Base-by-base conservation (phyloP, 2,113 vertebrate species). In the Peucedramus taeniatus region DNA sequence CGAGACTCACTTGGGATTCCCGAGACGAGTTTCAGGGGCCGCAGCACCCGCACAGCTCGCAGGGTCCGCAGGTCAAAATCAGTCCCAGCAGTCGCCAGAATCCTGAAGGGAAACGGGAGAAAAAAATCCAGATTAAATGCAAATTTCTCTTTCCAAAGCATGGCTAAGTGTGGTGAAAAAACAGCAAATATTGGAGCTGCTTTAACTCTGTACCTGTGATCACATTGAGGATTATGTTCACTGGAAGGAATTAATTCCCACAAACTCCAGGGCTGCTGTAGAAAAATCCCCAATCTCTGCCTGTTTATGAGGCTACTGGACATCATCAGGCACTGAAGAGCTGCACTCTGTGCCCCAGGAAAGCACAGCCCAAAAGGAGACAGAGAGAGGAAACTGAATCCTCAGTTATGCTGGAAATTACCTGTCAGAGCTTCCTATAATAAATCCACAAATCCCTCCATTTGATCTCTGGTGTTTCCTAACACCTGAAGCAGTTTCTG, bases 31-130 rank as follows among this genome's bases (percentile, higher is more conserved):
- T 99, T 99, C 90, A 99, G 98, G 0, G 99, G 99, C 56, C 99
- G 97, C 13, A 99, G 77, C n/a, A 99, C 99, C 44, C 99, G 98
- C 17, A 99, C 99, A 0, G 99, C 99, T 82, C 99, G 97, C 94
- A 99, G 97, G 0, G 99, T 99, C 84, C 99, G 97, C 90, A 99
- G 98, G 91, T 99, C 99, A 72, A 99, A 99, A 56, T 99, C 99
- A 0, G 99, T 98, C 40, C 99, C 99, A 10, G 99, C 99, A 1
- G 99, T 99, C 79, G 99, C 99, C 37, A 99, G 97, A 94, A 99
- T 99, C 98, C 99, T 99, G 97, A 30, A 53, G 70, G 9, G 54
- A 60, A 84, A 30, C 20, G 13, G 39, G 19, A 19, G n/a, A 64
- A 28, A 28, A 24, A 60, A 51, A 8, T 1, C 3, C 26, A 45